Evolutionary conservation across 2,113 vertebrate species (phyloP).

Genomic region (Tachycineta bicolor): DNA sequence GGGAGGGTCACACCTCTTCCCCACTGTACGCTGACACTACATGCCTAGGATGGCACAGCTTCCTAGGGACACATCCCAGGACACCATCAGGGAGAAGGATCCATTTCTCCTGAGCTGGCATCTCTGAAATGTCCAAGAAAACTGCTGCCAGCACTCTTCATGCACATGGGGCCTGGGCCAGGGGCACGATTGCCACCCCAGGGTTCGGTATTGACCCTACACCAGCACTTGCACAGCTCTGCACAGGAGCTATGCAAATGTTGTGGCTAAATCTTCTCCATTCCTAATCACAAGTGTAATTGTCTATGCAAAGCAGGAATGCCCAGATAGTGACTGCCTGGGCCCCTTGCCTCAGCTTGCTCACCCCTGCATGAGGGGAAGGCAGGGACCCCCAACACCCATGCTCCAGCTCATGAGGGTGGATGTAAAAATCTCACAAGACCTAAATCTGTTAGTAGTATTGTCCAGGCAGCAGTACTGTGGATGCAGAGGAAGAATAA

Average conservation of each 20-base stretch:
- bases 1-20: not conserved
- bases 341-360: not conserved
- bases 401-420: not conserved
- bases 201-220: rapidly evolving
- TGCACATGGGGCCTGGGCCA: not conserved
- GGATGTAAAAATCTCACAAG: not conserved
- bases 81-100: not conserved
- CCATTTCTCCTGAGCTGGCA: not conserved
- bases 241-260: constrained; percentile 24
- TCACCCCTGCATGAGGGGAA: rapidly evolving
- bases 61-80: rapidly evolving
- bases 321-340: not conserved
- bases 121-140: not conserved
- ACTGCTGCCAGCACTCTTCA: not conserved
- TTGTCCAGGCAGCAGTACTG: not conserved
- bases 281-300: not conserved
- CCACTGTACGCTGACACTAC: no score
- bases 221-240: not conserved
- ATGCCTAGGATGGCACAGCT: not conserved
- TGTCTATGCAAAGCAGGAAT: not conserved
- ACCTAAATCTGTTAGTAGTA: not conserved
- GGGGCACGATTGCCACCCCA: rapidly evolving
- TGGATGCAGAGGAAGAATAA: not conserved
- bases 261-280: not conserved
- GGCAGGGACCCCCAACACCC: not conserved